These are phyloP conservation scores for Corythucha ciliata DNA, from an alignment of 2,888 invertebrate species.

Conservation along the genomic window DNA sequence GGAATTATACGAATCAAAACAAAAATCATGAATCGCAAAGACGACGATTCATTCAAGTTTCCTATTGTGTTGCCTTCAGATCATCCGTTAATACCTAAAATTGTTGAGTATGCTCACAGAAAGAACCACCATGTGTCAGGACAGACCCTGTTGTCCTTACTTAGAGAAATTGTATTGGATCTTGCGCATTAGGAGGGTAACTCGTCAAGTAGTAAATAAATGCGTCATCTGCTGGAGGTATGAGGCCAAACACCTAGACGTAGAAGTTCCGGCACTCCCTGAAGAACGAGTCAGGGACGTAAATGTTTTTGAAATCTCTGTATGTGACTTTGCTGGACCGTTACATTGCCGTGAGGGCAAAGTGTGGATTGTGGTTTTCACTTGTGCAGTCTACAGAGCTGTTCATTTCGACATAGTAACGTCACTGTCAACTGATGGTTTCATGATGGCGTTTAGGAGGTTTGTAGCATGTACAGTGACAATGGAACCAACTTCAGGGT, in stretches of 20 bases:
- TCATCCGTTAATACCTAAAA: not conserved
- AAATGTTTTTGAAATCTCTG: constrained; percentile 6
- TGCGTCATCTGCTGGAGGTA: too few species aligned
- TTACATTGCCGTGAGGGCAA: constrained; percentile 4
- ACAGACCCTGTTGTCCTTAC: too few species aligned
- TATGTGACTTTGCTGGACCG: constrained; percentile 11
- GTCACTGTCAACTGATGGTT: constrained; percentile 7
- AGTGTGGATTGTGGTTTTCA: constrained; percentile 14
- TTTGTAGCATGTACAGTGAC: constrained; percentile 33
- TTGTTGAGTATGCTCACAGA: not conserved
- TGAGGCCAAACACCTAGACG: too few species aligned
- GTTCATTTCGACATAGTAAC: constrained; percentile 9
- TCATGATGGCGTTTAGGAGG: constrained; percentile 6
- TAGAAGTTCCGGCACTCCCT: constrained; percentile 11
- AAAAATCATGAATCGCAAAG: constrained; percentile 7
- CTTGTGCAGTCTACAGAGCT: constrained; percentile 7
- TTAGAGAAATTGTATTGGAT: too few species aligned
- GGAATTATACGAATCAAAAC: constrained; percentile 2
- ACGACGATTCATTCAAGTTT: not conserved
- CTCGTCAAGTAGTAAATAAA: too few species aligned
- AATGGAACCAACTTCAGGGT: constrained; percentile 39
- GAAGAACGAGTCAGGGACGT: not conserved
- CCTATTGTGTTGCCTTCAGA: constrained; percentile 3
- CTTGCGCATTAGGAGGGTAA: too few species aligned
- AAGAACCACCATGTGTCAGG: too few species aligned